These are phyloP conservation scores for Andrena praecox DNA, from an alignment of 2,888 invertebrate genomes.

Conservation along the genomic window DNA sequence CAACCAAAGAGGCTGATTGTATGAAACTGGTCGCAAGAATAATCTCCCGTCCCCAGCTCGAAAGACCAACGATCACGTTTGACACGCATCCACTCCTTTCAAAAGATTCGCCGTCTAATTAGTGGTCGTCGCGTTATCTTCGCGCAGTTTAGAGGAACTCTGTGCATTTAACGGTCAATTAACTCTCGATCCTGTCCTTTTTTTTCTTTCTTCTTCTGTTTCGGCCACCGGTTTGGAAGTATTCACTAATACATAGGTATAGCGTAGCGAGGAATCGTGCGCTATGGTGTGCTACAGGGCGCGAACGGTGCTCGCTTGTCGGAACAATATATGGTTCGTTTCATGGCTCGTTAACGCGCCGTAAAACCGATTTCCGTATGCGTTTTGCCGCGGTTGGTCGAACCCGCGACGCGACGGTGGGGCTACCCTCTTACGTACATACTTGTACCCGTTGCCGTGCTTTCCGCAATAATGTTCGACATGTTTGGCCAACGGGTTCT, in stretches of 20 bases:
- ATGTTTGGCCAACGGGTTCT: too few relatives aligned
- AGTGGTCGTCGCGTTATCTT: constrained; percentile 43
- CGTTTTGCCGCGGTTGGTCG: constrained; percentile 18
- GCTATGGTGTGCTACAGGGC: background rate
- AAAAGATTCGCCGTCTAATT: constrained; percentile 11
- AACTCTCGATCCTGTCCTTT: constrained; percentile 37
- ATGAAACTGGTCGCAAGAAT: too few relatives aligned
- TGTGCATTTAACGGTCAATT: constrained; percentile 73
- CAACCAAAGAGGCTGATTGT: too few relatives aligned
- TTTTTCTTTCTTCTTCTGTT: constrained; percentile 1
- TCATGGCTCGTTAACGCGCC: constrained; percentile 74
- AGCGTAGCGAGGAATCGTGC: background rate
- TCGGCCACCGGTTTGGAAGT: constrained; percentile 38
- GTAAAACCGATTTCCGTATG: constrained; percentile 57
- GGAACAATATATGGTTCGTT: constrained; percentile 71
- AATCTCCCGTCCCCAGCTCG: too few relatives aligned
- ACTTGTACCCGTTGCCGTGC: too few relatives aligned
- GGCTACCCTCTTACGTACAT: too few relatives aligned
- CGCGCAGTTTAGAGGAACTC: constrained; percentile 29
- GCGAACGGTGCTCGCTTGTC: constrained; percentile 21
- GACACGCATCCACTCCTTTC: too few relatives aligned
- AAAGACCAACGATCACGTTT: too few relatives aligned
- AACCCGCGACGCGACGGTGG: background rate
- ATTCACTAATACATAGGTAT: background rate
- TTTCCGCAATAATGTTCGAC: too few relatives aligned